Percentiles rank a stretch among this genome's conserved stretches.
Evolutionary conservation across 2,113 vertebrate genomes (phyloP).

Genomic region (Camarhynchus parvulus): DNA sequence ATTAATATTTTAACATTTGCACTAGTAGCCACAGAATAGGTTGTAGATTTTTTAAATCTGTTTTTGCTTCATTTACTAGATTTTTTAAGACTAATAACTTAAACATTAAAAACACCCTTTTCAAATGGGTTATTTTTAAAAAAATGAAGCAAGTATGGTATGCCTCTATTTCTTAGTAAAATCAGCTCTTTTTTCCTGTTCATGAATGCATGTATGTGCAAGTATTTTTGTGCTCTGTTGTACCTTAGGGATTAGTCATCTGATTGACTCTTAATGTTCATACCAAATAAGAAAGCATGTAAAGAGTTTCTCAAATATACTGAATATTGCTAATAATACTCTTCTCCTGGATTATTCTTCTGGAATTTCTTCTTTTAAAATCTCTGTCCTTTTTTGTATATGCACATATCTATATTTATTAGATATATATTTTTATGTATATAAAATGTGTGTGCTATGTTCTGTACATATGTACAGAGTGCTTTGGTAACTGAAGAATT

Average conservation of each 20-base stretch:
- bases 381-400: neutral
- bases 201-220: neutral
- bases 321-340: neutral
- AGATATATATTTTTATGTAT: neutral
- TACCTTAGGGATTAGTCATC: neutral
- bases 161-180: neutral
- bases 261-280: neutral
- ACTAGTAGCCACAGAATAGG: neutral
- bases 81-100: neutral
- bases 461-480: neutral
- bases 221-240: neutral
- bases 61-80: neutral
- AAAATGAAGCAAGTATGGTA: rapidly evolving
- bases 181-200: neutral
- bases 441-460: neutral
- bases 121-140: rapidly evolving
- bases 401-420: neutral
- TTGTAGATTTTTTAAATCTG: neutral
- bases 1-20: neutral
- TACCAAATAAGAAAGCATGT: neutral
- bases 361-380: neutral
- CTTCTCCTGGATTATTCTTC: neutral
- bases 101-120: neutral
- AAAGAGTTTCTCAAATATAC: neutral
- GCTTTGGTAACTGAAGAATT: neutral